Evolutionary conservation across 2,797 vertebrate genomes (phyloP).

Genomic region (Potorous gilbertii): DNA sequence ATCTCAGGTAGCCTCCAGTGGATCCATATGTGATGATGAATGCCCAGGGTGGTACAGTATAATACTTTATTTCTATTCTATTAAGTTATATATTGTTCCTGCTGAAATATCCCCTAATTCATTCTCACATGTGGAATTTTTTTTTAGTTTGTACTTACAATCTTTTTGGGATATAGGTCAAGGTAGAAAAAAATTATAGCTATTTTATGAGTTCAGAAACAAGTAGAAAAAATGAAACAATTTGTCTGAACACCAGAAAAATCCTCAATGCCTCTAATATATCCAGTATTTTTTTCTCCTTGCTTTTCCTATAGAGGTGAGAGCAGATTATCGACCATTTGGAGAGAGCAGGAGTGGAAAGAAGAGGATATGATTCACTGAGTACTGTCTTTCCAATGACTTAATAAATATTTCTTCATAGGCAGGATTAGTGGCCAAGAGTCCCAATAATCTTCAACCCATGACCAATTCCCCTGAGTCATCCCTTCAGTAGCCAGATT

Average conservation of each 20-base stretch:
- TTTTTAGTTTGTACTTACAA: background rate
- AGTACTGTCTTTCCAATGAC: slow-evolving; percentile 22
- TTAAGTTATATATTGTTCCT: background rate
- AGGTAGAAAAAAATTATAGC: background rate
- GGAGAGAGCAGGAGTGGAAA: background rate
- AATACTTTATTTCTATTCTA: background rate
- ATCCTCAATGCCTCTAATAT: background rate
- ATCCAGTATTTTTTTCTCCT: background rate
- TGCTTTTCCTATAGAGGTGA: background rate
- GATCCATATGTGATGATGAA: background rate
- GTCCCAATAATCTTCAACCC: background rate
- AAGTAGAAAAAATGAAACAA: background rate
- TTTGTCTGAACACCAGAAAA: background rate
- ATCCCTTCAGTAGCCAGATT: slow-evolving; percentile 26
- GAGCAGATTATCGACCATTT: background rate
- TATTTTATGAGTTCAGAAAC: background rate
- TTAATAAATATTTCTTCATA: background rate
- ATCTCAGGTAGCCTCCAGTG: background rate
- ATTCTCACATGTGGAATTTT: background rate
- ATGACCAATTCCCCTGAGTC: slow-evolving; percentile 32
- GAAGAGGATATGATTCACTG: background rate
- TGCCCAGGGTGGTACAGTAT: background rate
- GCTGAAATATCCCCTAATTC: background rate
- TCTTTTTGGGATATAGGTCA: background rate
- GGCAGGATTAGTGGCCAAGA: background rate